These are phyloP conservation scores for Enteromius paludinosus DNA, from an alignment of 2,797 vertebrate species.

Conservation along the genomic window DNA sequence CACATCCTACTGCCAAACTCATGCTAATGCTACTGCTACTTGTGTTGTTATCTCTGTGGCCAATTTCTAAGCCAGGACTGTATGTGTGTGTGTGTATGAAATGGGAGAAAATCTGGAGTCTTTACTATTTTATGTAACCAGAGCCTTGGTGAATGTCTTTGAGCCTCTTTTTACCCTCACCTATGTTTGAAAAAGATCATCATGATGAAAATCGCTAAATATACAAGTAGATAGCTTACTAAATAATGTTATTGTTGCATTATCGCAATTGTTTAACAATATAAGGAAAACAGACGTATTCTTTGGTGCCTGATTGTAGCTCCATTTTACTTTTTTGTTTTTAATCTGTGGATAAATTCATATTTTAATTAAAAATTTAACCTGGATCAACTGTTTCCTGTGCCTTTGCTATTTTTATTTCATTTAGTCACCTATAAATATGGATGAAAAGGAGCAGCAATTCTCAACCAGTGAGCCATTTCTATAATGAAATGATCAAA, in stretches of 20 bases:
- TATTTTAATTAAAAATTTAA: slow-evolving; percentile 85
- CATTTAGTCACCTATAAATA: background rate
- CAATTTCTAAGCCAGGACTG: slow-evolving; percentile 65
- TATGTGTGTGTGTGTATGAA: slow-evolving; percentile 60
- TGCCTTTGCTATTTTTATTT: slow-evolving; percentile 9
- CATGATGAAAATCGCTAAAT: slow-evolving; percentile 56
- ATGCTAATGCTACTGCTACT: slow-evolving; percentile 72
- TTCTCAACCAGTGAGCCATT: background rate
- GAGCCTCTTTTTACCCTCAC: slow-evolving; percentile 66
- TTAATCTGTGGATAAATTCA: slow-evolving; percentile 86
- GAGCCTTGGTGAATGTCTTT: slow-evolving; percentile 78
- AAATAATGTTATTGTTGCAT: slow-evolving; percentile 84
- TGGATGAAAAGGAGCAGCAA: background rate
- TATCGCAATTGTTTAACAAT: slow-evolving; percentile 80
- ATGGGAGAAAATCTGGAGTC: slow-evolving; percentile 67
- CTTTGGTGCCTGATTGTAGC: slow-evolving; percentile 87
- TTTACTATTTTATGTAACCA: slow-evolving; percentile 74
- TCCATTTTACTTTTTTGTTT: slow-evolving; percentile 84
- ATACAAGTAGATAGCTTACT: slow-evolving; percentile 65
- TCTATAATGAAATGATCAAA: background rate
- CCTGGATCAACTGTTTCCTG: slow-evolving; percentile 64
- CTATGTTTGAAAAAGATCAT: slow-evolving; percentile 69
- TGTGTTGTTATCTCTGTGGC: slow-evolving; percentile 73
- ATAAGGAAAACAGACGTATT: slow-evolving; percentile 76
- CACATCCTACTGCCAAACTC: slow-evolving; percentile 70